phyloP scores from a whole-genome alignment of 2,797 vertebrate genomes.

The Zalophus californianus region DNA sequence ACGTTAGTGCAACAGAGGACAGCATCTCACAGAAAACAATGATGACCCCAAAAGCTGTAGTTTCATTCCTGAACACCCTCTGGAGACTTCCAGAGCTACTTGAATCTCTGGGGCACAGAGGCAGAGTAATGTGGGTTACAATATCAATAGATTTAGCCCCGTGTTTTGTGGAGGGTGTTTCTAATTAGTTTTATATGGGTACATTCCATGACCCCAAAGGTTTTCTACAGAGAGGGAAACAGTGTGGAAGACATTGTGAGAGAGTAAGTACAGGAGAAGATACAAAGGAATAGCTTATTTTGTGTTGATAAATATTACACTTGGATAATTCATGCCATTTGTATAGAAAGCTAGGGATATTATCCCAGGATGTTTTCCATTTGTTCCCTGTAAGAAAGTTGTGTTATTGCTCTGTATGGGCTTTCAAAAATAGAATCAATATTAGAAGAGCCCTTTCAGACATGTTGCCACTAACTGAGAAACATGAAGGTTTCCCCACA shows the following conservation, averaged over 20 bases:
- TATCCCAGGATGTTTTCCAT: not conserved
- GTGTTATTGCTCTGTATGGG: not conserved
- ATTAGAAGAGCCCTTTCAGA: not conserved
- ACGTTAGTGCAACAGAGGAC: not conserved
- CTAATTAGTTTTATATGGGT: slow-evolving; percentile 14
- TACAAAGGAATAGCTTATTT: not conserved
- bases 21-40: not conserved
- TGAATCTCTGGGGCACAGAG: not conserved
- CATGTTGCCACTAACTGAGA: not conserved
- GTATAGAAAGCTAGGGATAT: not conserved
- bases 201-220: not conserved
- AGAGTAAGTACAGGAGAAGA: not conserved
- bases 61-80: not conserved
- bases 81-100: not conserved
- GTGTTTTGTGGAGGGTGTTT: not conserved
- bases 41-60: not conserved
- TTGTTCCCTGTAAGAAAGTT: not conserved
- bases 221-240: not conserved
- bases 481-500: not conserved
- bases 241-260: not conserved
- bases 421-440: not conserved
- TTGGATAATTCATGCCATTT: not conserved
- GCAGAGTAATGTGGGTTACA: not conserved
- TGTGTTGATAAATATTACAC: not conserved
- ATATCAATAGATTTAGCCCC: not conserved